Evolutionary conservation across 2,797 vertebrate species (phyloP).

Genomic region (Simalia tracyae): DNA sequence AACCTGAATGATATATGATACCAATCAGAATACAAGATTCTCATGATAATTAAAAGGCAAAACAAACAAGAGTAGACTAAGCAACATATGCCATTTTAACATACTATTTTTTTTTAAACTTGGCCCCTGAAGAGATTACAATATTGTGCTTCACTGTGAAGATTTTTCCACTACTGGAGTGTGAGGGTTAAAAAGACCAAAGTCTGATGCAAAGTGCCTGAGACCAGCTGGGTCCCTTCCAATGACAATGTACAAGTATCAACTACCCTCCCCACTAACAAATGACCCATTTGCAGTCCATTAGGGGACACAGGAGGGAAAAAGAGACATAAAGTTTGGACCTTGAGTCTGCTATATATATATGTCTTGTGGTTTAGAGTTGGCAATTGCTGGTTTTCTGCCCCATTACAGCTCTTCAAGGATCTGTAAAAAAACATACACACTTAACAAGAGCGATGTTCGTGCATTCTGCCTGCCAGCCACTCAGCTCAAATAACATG

Average conservation of each 20-base stretch:
- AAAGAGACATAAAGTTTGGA: neutral
- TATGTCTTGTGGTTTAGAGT: too few relatives aligned
- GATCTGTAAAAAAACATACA: neutral
- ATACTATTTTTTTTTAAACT: neutral
- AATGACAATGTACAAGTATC: neutral
- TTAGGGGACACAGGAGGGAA: neutral
- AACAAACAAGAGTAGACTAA: neutral
- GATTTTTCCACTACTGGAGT: neutral
- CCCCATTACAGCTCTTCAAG: neutral
- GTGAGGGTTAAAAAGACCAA: neutral
- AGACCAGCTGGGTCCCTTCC: neutral
- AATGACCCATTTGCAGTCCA: neutral
- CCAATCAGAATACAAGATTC: neutral
- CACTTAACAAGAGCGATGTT: neutral
- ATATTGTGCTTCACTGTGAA: neutral
- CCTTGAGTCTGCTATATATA: neutral
- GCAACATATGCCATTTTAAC: neutral
- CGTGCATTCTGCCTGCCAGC: neutral
- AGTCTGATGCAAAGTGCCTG: neutral
- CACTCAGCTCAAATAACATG: neutral
- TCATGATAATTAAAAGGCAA: neutral
- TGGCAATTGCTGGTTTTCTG: neutral
- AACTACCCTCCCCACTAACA: neutral
- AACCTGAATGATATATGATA: neutral
- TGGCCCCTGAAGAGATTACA: neutral